Base-by-base conservation (phyloP, 1,140 invertebrate genomes). In the Pogonomyrmex californicus region DNA sequence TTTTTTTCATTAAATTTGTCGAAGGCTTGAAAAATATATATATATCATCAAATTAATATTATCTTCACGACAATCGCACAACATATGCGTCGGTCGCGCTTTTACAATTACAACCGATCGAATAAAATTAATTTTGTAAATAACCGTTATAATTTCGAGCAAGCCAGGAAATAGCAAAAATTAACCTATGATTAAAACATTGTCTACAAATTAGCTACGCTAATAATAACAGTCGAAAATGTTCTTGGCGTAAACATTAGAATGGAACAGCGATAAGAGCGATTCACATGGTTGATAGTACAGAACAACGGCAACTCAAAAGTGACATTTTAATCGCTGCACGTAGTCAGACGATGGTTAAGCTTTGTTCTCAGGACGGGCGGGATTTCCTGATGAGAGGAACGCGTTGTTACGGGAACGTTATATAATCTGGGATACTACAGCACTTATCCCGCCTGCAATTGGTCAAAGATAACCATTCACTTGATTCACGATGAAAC, bases 261-360 rank as follows among this genome's bases (percentile, higher is more conserved):
- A 85, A 10, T 23, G 49, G 30, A 75, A 33, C 47, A 9, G 33
- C 4, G 36, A 76, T 85, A 81, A 90, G 56, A 86, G 73, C 83
- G 68, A 56, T 7, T 54, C 23, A 36, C 12, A 5, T 5, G 2
- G 56, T 38, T 54, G 47, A 88, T 86, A 89, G 88, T 86, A 65
- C 33, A 49, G n/a, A 9, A 38, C 47, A 6, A 58, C 4, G 30
- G 14, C 7, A 17, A 30, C 70, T 49, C 36, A 58, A 70, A 79
- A 30, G 41, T 76, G 82, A 89, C 82, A 49, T 79, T 88, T 88
- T 78, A 75, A 89, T 86, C 75, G 71, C 65, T 23, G 44, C 56
- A 58, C 12, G 66, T 79, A 54, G 81, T 73, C 54, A 14, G 44
- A 30, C 51, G 30, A n/a, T 30, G 44, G 17, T 56, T 7, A 41